These are phyloP conservation scores for Paguma larvata DNA, from an alignment of 2,797 vertebrate species.

Conservation along the genomic window DNA sequence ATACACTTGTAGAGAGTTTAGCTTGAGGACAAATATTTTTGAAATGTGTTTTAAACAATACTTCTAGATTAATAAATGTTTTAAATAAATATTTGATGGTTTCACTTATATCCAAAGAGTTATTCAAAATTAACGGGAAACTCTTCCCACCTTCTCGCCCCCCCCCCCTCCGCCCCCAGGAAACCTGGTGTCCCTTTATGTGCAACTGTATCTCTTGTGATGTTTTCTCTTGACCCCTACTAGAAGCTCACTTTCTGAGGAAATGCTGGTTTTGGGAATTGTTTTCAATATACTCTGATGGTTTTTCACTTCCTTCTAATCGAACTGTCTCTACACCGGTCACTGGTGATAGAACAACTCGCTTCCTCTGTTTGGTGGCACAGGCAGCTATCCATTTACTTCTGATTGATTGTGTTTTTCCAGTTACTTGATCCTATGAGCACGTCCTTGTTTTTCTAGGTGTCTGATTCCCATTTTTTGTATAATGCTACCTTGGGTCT, in stretches of 20 bases:
- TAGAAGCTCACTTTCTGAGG: background rate
- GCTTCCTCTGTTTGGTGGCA: background rate
- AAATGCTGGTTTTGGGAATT: background rate
- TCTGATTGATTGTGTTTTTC: background rate
- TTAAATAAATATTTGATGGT: slow-evolving; percentile 10
- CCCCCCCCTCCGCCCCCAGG: too few relatives aligned
- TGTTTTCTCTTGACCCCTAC: slow-evolving; percentile 47
- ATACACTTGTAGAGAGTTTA: background rate
- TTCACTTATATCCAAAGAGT: background rate
- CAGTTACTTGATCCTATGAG: background rate
- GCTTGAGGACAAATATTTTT: background rate
- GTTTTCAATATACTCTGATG: background rate
- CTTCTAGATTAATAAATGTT: background rate
- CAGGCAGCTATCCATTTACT: background rate
- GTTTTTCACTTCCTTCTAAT: background rate
- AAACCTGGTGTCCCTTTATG: background rate
- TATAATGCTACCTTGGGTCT: background rate
- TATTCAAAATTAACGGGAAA: background rate
- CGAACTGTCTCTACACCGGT: background rate
- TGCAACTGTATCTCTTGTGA: background rate
- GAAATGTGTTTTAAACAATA: background rate
- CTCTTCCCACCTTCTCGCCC: background rate
- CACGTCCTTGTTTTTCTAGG: slow-evolving; percentile 15
- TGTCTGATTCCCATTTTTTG: background rate
- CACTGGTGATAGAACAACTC: background rate